These are phyloP conservation scores for Caenorhabditis sp. DNA, from an alignment of 2,888 invertebrate genomes.

Conservation along the genomic window DNA sequence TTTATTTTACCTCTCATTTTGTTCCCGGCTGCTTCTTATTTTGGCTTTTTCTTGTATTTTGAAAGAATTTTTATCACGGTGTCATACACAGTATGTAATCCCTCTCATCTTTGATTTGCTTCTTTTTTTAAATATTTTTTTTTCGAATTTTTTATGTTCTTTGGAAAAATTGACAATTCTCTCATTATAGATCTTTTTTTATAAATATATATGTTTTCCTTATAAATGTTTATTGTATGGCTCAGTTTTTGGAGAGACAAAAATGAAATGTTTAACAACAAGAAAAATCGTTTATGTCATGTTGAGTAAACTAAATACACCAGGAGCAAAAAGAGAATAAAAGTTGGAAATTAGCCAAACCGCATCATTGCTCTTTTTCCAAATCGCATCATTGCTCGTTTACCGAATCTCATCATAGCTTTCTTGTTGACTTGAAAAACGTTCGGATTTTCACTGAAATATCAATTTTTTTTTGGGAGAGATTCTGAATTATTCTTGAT, in stretches of 20 bases:
- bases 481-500: neutral
- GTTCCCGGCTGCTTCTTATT: neutral
- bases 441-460: neutral
- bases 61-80: neutral
- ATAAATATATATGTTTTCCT: neutral
- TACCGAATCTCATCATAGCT: conserved; percentile 52
- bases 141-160: neutral
- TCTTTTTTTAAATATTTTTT: neutral
- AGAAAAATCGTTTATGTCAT: neutral
- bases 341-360: conserved; percentile 29
- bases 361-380: conserved; percentile 50
- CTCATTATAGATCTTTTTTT: neutral
- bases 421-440: conserved; percentile 22
- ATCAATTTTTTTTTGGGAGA: neutral
- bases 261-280: neutral
- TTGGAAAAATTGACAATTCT: neutral
- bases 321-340: neutral
- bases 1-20: neutral
- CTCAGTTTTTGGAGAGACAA: neutral
- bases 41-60: neutral
- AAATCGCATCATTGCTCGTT: conserved; percentile 52
- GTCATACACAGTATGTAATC: neutral
- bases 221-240: neutral
- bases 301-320: neutral
- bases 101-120: neutral